These are phyloP conservation scores for Deroplatys truncata DNA, from an alignment of 2,888 invertebrate species.

Conservation along the genomic window DNA sequence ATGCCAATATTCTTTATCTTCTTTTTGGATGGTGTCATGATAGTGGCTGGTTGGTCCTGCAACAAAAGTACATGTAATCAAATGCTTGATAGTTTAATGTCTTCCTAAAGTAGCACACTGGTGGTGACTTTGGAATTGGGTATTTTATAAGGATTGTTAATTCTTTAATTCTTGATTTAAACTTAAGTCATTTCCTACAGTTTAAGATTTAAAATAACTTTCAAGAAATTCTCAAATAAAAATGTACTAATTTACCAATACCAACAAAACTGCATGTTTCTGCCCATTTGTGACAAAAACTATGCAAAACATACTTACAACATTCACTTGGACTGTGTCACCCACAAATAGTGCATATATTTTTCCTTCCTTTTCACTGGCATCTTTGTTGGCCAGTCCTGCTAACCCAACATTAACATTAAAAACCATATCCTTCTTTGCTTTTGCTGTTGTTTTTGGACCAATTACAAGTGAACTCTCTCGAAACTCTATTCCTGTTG, in stretches of 20 bases:
- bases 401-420: slow-evolving; percentile 92
- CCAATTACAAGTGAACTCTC: slow-evolving; percentile 91
- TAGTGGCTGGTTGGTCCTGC: slow-evolving; percentile 68
- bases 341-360: slow-evolving; percentile 91
- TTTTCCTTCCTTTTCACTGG: slow-evolving; percentile 83
- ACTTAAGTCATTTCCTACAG: no score
- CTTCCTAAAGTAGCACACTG: no score
- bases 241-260: no score
- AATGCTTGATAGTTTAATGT: background rate
- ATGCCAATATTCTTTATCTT: slow-evolving; percentile 94
- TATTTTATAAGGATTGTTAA: no score
- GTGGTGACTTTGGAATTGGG: no score
- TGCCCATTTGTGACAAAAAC: background rate
- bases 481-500: slow-evolving; percentile 96
- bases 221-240: no score
- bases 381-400: slow-evolving; percentile 75
- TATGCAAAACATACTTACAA: slow-evolving; percentile 48
- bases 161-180: no score
- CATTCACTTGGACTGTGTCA: slow-evolving; percentile 94
- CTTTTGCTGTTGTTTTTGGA: slow-evolving; percentile 75
- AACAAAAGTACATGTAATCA: slow-evolving; percentile 22
- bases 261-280: no score
- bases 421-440: slow-evolving; percentile 93
- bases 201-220: no score
- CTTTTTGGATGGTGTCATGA: slow-evolving; percentile 90